Conservation (phyloP, 1,140 invertebrate species). For the Drosophila pseudoananassae region DNA sequence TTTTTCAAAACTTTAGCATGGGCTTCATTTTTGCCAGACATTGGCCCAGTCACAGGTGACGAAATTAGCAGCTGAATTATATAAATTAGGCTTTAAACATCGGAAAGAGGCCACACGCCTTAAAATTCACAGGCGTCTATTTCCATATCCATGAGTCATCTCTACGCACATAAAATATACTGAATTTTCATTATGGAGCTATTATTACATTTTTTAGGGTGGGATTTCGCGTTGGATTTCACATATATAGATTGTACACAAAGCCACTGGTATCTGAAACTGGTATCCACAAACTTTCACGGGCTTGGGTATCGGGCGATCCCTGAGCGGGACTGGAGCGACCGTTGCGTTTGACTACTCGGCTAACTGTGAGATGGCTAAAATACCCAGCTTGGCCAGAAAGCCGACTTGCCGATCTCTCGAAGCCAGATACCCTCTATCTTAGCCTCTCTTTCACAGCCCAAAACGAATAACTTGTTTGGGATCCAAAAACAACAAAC, state of each 20-base stretch:
- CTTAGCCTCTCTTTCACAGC: constrained; percentile 8
- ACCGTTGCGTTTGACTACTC: constrained; percentile 54
- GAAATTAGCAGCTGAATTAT: constrained; percentile 27
- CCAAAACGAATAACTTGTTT: constrained; percentile 72
- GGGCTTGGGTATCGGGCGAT: constrained; percentile 34
- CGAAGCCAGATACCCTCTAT: not conserved
- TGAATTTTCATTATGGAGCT: constrained; percentile 13
- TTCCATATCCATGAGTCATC: constrained; percentile 22
- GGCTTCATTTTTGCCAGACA: constrained; percentile 2
- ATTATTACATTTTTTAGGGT: constrained; percentile 45
- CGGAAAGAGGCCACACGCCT: constrained; percentile 20
- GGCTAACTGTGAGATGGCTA: constrained; percentile 34
- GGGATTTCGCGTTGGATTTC: constrained; percentile 24
- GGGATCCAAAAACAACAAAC: constrained; percentile 54
- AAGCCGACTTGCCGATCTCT: constrained; percentile 7
- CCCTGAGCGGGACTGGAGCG: constrained; percentile 18
- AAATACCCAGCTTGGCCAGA: constrained; percentile 17
- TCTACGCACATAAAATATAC: constrained; percentile 18
- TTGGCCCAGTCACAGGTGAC: constrained; percentile 5
- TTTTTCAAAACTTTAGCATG: not conserved
- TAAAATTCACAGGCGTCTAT: not conserved
- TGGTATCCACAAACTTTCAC: constrained; percentile 73
- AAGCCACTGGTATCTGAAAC: constrained; percentile 37
- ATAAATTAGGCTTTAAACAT: constrained; percentile 13
- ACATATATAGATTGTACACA: constrained; percentile 51